Base-by-base conservation (phyloP, 2,797 vertebrate genomes). In the Sarcophilus harrisii region DNA sequence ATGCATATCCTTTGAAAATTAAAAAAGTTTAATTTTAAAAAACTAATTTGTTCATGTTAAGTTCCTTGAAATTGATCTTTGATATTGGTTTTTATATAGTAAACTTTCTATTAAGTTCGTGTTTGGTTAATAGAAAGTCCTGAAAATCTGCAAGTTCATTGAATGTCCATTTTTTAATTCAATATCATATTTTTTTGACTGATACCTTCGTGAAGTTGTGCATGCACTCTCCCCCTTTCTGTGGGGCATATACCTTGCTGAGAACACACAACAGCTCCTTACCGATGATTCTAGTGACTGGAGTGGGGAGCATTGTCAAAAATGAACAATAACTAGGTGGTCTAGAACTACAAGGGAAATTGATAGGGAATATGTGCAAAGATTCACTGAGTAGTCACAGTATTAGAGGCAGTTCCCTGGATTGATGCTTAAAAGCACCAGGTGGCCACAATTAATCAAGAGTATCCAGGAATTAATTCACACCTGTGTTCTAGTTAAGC, bases 171-270 rank as follows among this genome's bases (percentile, higher is more conserved):
- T 55, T 55, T 55, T 55, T 55, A 55, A 55, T 55, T 55, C 54
- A 55, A 55, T 55, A 55, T 55, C 5, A 55, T 55, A 55, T n/a
- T n/a, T 6, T 66, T 32, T n/a, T 66, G 32, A 66, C 13, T 18
- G 32, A 32, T 4, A 66, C 62, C 14, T 66, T 4, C 1, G 0
- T 66, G 13, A n/a, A n/a, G 14, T n/a, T 1, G 0, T n/a, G 6
- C 4, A 5, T 66, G 62, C 14, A 66, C 4, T 66, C 13, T 5
- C 1, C 4, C 5, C 32, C 32, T n/a, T 66, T 66, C 14, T 66
- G 62, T 66, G 62, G 62, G 62, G 16, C 32, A 66, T n/a, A 32
- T 3, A n/a, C 4, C 62, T n/a, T 66, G n/a, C 62, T 73, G 32
- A 38, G 32, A 73, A 6, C 14, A 73, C 5, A 66, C 60, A 66